Base-by-base conservation (phyloP, 1,140 invertebrate genomes). In the Cryptotermes secundus region DNA sequence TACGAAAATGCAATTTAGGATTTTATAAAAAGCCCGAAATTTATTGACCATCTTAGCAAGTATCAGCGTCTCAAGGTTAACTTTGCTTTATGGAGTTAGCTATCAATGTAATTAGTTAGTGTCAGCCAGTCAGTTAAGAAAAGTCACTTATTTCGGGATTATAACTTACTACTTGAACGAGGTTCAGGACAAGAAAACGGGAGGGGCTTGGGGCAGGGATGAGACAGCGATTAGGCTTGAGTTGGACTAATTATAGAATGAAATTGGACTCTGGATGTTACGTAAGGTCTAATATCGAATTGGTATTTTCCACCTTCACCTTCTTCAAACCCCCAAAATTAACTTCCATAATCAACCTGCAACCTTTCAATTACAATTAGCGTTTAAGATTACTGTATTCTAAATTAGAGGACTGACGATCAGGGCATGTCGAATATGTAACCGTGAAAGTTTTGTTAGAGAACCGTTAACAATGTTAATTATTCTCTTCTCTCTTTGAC, bases 311-410 rank as follows among this genome's bases (percentile, higher is more conserved):
- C 35, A 81, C 26, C 19, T 19, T n/a, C n/a, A n/a, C 45, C 45
- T 19, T 49, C 14, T 49, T 19, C 45, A 34, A 35, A n/a, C 80
- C 35, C 12, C 80, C 42, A 31, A 34, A 81, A 81, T 81, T 81
- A 31, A 35, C 80, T n/a, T 45, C 4, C 35, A 24, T 36, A 81
- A 45, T 36, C 35, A 81, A 81, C 80, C 80, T 81, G 80, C 24
- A 26, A 81, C 80, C 35, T 38, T 81, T 34, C 80, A 81, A 81
- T 81, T 81, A 81, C 80, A 81, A 81, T 81, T 81, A 81, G 35
- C 80, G 80, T 81, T 38, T 81, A 81, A 81, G 35, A 81, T 81
- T 81, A 45, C 80, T 81, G 35, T 45, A 81, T 45, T 45, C 42
- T 45, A 38, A 81, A 38, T 81, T 81, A 38, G 80, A 26, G 31